Percentiles rank a stretch among this genome's conserved stretches.
Evolutionary conservation across 1,140 invertebrate species (phyloP).

Genomic region (Stegodyphus mimosarum): DNA sequence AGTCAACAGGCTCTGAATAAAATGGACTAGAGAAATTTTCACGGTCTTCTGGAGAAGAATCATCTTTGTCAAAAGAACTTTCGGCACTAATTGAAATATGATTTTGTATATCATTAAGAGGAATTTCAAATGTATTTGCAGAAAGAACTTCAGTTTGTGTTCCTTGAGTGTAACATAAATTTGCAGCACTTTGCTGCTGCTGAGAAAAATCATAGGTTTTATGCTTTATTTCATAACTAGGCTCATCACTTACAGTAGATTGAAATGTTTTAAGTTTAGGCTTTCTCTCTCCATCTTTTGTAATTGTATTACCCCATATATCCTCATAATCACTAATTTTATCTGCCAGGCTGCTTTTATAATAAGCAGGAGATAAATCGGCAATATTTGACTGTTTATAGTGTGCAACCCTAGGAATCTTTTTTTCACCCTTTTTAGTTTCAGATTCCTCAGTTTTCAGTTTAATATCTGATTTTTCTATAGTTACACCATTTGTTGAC

Average conservation of each 20-base stretch:
- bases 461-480: background rate
- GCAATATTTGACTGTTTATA: conserved; percentile 86
- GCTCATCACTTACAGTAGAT: background rate
- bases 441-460: background rate
- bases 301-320: conserved; percentile 76
- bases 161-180: conserved; percentile 26
- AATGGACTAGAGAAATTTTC: conserved; percentile 82
- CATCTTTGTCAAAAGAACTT: background rate
- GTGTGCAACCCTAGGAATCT: conserved; percentile 72
- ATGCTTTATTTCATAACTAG: conserved; percentile 5
- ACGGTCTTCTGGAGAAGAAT: conserved; percentile 20
- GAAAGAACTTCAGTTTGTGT: conserved; percentile 25
- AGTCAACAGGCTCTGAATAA: conserved; percentile 91
- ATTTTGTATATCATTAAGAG: background rate
- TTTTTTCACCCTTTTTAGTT: conserved; percentile 15
- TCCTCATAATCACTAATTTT: conserved; percentile 96
- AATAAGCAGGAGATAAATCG: conserved; percentile 84
- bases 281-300: conserved; percentile 20
- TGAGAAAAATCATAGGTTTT: conserved; percentile 10
- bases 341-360: conserved; percentile 85
- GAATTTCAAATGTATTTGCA: background rate
- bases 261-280: conserved; percentile 31
- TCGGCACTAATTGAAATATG: background rate
- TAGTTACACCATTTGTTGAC: background rate
- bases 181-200: conserved; percentile 17